Conservation (phyloP, 92 coral and sea anemone genomes). For the Anthopleura xanthogrammica region DNA sequence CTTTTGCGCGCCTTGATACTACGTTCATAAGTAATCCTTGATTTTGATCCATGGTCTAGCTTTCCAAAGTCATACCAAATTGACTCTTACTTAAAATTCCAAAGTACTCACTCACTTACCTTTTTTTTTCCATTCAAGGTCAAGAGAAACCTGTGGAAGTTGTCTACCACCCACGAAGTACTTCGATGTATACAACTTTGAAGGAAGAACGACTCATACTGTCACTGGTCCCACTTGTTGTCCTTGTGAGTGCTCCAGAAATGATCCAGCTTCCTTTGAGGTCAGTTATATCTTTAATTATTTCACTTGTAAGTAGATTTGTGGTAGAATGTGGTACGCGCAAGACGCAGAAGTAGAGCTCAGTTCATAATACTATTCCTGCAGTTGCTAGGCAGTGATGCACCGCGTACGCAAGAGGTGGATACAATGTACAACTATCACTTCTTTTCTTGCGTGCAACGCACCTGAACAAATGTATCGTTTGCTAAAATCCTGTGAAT, state of each 20-base stretch:
- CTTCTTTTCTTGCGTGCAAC: neutral
- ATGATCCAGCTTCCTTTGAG: conserved; percentile 44
- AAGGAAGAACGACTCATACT: conserved; percentile 46
- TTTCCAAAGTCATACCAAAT: neutral
- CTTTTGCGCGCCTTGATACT: too few species aligned
- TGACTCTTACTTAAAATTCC: neutral
- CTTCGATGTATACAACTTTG: conserved; percentile 70
- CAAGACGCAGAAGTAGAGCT: too few species aligned
- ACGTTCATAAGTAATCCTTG: too few species aligned
- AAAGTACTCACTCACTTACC: neutral
- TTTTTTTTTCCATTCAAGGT: conserved; percentile 34
- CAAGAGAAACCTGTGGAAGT: conserved; percentile 82
- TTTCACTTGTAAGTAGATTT: neutral
- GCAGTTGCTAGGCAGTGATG: too few species aligned
- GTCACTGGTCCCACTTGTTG: conserved; percentile 78
- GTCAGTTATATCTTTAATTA: conserved; percentile 14
- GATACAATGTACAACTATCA: too few species aligned
- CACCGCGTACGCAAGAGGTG: too few species aligned
- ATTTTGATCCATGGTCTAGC: too few species aligned
- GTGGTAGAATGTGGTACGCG: too few species aligned
- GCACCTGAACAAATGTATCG: too few species aligned
- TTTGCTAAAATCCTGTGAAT: neutral
- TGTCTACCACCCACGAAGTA: conserved; percentile 81
- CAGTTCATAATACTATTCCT: too few species aligned
- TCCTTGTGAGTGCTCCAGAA: conserved; percentile 78